These are phyloP conservation scores for Anarrhichthys ocellatus DNA, from an alignment of 2,113 vertebrate species.

Conservation along the genomic window DNA sequence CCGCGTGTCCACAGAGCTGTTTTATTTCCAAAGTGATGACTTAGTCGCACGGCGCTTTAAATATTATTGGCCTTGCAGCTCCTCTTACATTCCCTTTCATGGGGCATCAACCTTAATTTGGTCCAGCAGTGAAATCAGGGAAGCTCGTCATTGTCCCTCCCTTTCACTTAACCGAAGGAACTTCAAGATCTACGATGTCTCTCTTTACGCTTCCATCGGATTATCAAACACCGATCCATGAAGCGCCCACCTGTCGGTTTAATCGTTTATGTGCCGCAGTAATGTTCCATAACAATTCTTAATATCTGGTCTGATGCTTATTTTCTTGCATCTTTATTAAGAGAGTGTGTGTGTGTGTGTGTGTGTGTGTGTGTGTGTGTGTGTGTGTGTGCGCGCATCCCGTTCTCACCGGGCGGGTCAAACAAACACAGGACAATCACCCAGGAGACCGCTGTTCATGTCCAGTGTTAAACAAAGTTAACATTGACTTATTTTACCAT, in stretches of 20 bases:
- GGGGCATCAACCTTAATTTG: slow-evolving; percentile 79
- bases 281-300: not conserved
- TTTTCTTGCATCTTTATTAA: not conserved
- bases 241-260: slow-evolving; percentile 2
- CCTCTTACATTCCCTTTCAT: slow-evolving; percentile 71
- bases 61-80: slow-evolving; percentile 66
- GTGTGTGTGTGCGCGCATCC: no score
- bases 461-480: no score
- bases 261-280: not conserved
- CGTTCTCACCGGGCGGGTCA: no score
- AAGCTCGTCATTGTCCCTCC: slow-evolving; percentile 38
- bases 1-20: slow-evolving; percentile 66
- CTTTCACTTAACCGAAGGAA: slow-evolving; percentile 19
- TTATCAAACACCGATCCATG: not conserved
- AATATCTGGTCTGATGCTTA: not conserved
- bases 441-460: no score
- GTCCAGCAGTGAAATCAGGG: slow-evolving; percentile 57
- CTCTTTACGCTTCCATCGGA: not conserved
- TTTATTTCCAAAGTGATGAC: slow-evolving; percentile 75
- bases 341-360: no score
- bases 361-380: no score
- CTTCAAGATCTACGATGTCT: slow-evolving; percentile 4
- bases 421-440: no score
- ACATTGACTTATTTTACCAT: no score
- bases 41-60: slow-evolving; percentile 69